phyloP scores from a whole-genome alignment of 2,113 vertebrate genomes.

The Crypturellus undulatus region DNA sequence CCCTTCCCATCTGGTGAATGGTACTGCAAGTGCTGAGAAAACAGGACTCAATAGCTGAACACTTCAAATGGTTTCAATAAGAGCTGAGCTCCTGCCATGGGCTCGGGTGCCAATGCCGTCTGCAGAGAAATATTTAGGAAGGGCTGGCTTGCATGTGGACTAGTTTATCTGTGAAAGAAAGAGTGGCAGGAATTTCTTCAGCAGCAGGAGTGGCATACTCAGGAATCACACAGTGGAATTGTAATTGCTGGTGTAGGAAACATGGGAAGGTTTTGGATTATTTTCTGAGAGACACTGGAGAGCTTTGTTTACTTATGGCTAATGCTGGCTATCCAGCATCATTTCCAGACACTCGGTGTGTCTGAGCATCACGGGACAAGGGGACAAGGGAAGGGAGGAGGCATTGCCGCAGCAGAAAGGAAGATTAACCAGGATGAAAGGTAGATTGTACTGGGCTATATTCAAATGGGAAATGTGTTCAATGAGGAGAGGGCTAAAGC shows the following conservation, averaged over 20 bases:
- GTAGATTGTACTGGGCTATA: slow-evolving; percentile 59
- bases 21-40: not conserved
- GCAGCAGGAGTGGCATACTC: not conserved
- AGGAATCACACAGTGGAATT: not conserved
- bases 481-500: slow-evolving; percentile 19
- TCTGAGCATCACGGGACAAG: not conserved
- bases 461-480: slow-evolving; percentile 1
- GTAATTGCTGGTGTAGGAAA: not conserved
- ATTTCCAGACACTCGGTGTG: not conserved
- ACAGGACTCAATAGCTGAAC: not conserved
- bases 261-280: not conserved
- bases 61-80: not conserved
- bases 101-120: not conserved
- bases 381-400: not conserved
- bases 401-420: not conserved
- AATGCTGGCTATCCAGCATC: not conserved
- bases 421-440: not conserved
- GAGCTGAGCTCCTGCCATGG: not conserved
- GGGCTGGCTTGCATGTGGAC: not conserved
- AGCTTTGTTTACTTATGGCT: slow-evolving; percentile 7
- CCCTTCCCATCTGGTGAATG: not conserved
- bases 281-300: not conserved
- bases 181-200: not conserved
- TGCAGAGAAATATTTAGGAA: not conserved
- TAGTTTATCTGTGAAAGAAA: not conserved